phyloP scores from a whole-genome alignment of 2,797 vertebrate genomes.

The Staurois parvus region DNA sequence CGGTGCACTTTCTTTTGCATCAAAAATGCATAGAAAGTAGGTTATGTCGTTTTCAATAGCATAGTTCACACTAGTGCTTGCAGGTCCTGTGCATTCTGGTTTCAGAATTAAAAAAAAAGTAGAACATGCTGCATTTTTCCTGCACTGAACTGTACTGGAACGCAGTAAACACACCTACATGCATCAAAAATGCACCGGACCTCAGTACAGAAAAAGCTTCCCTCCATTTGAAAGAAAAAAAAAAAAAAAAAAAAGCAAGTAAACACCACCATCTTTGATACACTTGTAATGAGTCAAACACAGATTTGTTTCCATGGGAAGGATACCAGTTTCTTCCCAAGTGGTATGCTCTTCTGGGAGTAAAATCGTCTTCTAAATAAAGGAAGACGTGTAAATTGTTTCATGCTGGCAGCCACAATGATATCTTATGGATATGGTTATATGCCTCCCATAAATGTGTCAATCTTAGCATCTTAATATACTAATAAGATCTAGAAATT shows the following conservation, averaged over 20 bases:
- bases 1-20: too few species aligned
- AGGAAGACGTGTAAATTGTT: conserved; percentile 7
- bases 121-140: too few species aligned
- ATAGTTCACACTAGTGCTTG: too few species aligned
- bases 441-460: background rate
- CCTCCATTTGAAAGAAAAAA: background rate
- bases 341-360: conserved; percentile 9
- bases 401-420: background rate
- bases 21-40: too few species aligned
- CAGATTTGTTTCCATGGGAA: conserved; percentile 27
- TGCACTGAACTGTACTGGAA: too few species aligned
- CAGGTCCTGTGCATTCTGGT: too few species aligned
- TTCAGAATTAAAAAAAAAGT: too few species aligned
- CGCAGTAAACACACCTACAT: too few species aligned
- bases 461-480: background rate
- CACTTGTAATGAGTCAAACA: conserved; percentile 2
- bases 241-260: background rate
- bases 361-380: background rate
- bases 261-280: background rate
- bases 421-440: background rate
- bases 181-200: too few species aligned
- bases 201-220: too few species aligned
- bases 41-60: too few species aligned
- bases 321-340: background rate
- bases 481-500: background rate